Base-by-base conservation (phyloP, 2,888 invertebrate species). In the Papilio demoleus region DNA sequence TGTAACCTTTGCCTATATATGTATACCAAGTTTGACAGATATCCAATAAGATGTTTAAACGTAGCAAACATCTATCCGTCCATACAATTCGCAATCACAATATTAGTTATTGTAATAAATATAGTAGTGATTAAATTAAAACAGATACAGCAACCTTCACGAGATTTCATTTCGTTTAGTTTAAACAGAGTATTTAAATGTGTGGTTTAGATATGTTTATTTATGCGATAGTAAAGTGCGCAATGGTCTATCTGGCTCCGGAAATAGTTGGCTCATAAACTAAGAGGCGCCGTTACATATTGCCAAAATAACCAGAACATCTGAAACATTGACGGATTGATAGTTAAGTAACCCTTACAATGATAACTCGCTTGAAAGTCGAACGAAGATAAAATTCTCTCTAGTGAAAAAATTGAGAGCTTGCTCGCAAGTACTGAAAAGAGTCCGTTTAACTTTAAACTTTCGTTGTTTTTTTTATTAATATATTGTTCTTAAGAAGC, bases 261-360 rank as follows among this genome's bases (percentile, higher is more conserved):
- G 47, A 56, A 62, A 63, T 58, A 45, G 63, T 17, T 63, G 58
- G 19, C 36, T 19, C 14, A 58, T 68, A 58, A 68, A 67, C 64
- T 56, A 36, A 42, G 42, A 65, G 40, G n/a, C 45, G 12, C 24
- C 34, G 31, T 17, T 45, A 67, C 22, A 38, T 34, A 40, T 61
- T 53, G 65, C 63, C 50, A 66, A 66, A 71, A 71, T 60, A 71
- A 61, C 24, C 12, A 34, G 45, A 63, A 36, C 56, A 56, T 47
- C 19, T 24, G 17, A 11, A 22, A 47, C 36, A 59, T 60, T 22
- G 60, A 60, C 38, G 45, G 14, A 19, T n/a, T 59, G 65, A 24
- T 42, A 22, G 67, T 47, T 60, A 36, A 61, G 38, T 17, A 11
- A 17, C 5, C 47, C 24, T 19, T 68, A 68, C 63, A 27, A 12